Evolutionary conservation across 2,888 invertebrate genomes (phyloP).

Genomic region (Ormyrus nitidulus): DNA sequence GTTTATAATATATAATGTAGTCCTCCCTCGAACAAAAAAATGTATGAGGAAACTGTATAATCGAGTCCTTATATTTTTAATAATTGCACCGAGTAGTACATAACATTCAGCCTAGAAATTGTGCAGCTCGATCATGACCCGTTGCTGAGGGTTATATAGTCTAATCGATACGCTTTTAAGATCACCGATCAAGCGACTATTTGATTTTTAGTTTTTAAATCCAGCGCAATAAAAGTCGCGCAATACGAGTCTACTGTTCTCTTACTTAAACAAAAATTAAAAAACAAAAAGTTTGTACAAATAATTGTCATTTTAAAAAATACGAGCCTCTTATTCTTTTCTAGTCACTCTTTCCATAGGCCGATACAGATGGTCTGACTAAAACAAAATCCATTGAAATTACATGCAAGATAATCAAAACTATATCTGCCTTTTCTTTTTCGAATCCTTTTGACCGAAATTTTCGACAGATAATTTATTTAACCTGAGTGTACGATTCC

Average conservation of each 20-base stretch:
- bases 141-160: slow-evolving; percentile 4
- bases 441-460: background rate
- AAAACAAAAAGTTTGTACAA: background rate
- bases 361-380: slow-evolving; percentile 9
- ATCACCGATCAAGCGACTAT: slow-evolving; percentile 13
- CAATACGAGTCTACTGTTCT: slow-evolving; percentile 48
- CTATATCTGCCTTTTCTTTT: background rate
- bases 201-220: slow-evolving; percentile 4
- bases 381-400: slow-evolving; percentile 22
- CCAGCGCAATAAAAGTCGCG: slow-evolving; percentile 18
- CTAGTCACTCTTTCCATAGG: slow-evolving; percentile 15
- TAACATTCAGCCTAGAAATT: slow-evolving; percentile 57
- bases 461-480: background rate
- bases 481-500: background rate
- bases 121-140: slow-evolving; percentile 51
- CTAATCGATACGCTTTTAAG: slow-evolving; percentile 21
- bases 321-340: slow-evolving; percentile 12
- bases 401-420: background rate
- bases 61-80: slow-evolving; percentile 50
- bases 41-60: slow-evolving; percentile 32
- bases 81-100: slow-evolving; percentile 56
- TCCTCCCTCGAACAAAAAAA: slow-evolving; percentile 42
- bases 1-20: slow-evolving; percentile 33
- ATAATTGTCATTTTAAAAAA: background rate
- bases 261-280: slow-evolving; percentile 12